Base-by-base conservation (phyloP, 2,113 vertebrate genomes). In the Ailurus styani region DNA sequence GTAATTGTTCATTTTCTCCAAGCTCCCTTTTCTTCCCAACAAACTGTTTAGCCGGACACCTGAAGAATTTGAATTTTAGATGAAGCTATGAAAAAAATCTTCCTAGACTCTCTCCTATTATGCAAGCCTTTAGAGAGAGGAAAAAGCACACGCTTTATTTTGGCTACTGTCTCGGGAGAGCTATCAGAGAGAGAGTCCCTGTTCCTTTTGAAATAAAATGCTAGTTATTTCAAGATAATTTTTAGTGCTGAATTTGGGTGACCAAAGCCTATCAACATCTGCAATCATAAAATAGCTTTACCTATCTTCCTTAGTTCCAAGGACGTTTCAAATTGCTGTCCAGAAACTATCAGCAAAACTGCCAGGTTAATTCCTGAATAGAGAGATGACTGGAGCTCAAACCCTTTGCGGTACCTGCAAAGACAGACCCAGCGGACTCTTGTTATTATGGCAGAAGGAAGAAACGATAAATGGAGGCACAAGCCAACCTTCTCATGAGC, bases 1-100 rank as follows among this genome's bases (percentile, higher is more conserved):
- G 99, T 99, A 99, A 98, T 99, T 99, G 97, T 99, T 99, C 99
- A 99, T 99, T 98, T 99, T 99, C 98, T 99, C 99, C 98, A 99
- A 98, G 95, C 99, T 99, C 85, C 99, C 99, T 99, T 99, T 99
- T 87, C 99, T 99, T 94, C 99, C 99, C 98, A 99, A 98, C 82
- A 99, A 98, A 98, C 99, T 99, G 98, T 99, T 99, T 97, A 99
- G 97, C 50, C 99, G 98, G 85, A 99, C 99, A 98, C 99, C 99
- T 99, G 95, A 54, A 97, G 97, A 98, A 98, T 93, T 87, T 12
- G 42, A 96, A 93, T 95, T 95, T 93, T 94, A 95, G 89, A 95
- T 15, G 52, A 66, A 87, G 64, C 96, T 54, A 97, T 42, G 55
- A 96, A 87, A 96, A 81, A 54, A 60, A 57, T 29, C 3, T 64